Conservation (phyloP, 2,113 vertebrate genomes). For the Calypte anna region DNA sequence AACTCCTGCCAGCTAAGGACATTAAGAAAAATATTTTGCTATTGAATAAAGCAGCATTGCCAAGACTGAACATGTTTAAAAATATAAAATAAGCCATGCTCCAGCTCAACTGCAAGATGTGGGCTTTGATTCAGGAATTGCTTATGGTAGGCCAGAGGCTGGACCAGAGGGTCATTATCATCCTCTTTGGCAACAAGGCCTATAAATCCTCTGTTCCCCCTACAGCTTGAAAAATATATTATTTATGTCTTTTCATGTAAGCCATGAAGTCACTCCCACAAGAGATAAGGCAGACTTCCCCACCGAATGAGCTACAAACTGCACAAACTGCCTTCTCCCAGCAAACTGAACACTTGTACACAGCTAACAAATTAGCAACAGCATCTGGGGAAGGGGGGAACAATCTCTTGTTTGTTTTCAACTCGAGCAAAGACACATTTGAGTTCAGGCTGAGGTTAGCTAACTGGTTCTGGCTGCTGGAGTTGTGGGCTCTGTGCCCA, state of each 20-base stretch:
- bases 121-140: constrained; percentile 13
- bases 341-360: neutral
- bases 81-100: constrained; percentile 1
- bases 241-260: constrained; percentile 17
- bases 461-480: neutral
- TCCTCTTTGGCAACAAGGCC: neutral
- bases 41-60: constrained; percentile 38
- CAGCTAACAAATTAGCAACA: neutral
- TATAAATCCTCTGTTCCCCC: neutral
- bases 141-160: neutral
- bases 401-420: neutral
- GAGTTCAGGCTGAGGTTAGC: neutral
- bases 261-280: neutral
- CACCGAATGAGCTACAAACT: neutral
- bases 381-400: neutral
- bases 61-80: neutral
- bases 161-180: neutral
- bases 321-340: neutral
- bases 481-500: fast-evolving
- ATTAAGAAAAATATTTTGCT: constrained; percentile 51
- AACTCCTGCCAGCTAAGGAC: constrained; percentile 47
- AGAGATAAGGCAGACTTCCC: constrained; percentile 31
- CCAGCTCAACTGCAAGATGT: neutral
- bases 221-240: constrained; percentile 25
- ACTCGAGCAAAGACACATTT: neutral